A percentile compares a stretch with the other conserved stretches of the same genome.
phyloP scores from a whole-genome alignment of 23 tunicate species.

The Ciona savignyi region DNA sequence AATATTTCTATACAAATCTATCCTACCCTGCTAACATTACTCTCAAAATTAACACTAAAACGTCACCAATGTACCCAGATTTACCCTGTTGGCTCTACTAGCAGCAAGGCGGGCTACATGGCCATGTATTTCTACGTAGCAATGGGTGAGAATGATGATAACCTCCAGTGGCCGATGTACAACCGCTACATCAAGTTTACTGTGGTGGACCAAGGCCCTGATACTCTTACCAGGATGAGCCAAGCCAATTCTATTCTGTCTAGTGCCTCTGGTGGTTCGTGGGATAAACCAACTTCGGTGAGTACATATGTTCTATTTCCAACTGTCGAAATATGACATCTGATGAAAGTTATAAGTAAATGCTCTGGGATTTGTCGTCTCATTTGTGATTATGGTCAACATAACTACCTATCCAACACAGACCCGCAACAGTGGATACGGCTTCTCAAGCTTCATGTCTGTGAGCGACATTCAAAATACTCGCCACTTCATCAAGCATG shows the following conservation, averaged over 20 bases:
- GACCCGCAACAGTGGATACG: constrained; percentile 48
- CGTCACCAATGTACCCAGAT: constrained; percentile 12
- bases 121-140: constrained; percentile 60
- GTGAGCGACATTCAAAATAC: constrained; percentile 42
- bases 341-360: neutral
- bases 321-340: neutral
- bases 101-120: constrained; percentile 50
- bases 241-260: constrained; percentile 32
- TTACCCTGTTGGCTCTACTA: constrained; percentile 50
- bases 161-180: constrained; percentile 68
- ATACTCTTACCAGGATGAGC: constrained; percentile 44
- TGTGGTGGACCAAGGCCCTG: constrained; percentile 58
- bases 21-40: no score
- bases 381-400: no score
- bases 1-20: no score
- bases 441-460: constrained; percentile 61
- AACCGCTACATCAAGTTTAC: constrained; percentile 39
- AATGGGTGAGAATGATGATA: constrained; percentile 60
- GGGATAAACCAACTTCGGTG: constrained; percentile 86
- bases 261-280: constrained; percentile 26
- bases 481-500: constrained; percentile 48
- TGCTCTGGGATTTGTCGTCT: no score
- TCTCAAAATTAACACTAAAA: neutral
- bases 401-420: no score
- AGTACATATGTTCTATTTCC: neutral